Evolutionary conservation across 2,113 vertebrate species (phyloP).

Genomic region (Pandion haliaetus): DNA sequence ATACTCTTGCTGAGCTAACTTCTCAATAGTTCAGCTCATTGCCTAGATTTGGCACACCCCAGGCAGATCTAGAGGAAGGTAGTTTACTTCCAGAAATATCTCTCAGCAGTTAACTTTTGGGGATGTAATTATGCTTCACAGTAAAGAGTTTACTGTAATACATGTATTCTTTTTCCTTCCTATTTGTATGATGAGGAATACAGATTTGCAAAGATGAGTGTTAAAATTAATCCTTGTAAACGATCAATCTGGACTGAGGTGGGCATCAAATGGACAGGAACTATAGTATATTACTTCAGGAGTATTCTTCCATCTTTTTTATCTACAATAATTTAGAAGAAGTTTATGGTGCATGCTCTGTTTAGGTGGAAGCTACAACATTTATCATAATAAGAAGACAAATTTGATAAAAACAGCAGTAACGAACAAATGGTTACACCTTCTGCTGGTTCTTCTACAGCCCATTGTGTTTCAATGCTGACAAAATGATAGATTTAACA

Average conservation of each 20-base stretch:
- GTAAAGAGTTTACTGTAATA: not conserved
- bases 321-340: not conserved
- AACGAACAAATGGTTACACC: not conserved
- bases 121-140: not conserved
- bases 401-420: not conserved
- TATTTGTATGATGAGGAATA: not conserved
- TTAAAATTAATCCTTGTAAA: constrained; percentile 31
- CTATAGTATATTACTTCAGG: not conserved
- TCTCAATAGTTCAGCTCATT: not conserved
- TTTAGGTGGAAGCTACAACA: not conserved
- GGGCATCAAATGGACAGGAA: not conserved
- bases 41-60: not conserved
- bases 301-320: not conserved
- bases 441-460: not conserved
- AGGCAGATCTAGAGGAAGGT: not conserved
- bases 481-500: not conserved
- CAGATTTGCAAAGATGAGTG: not conserved
- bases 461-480: constrained; percentile 21
- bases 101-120: not conserved
- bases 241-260: not conserved
- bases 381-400: not conserved
- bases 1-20: not conserved
- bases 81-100: not conserved
- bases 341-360: not conserved
- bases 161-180: not conserved